These are phyloP conservation scores for Chrysina gloriosa DNA, from an alignment of 2,888 invertebrate species.

Conservation along the genomic window DNA sequence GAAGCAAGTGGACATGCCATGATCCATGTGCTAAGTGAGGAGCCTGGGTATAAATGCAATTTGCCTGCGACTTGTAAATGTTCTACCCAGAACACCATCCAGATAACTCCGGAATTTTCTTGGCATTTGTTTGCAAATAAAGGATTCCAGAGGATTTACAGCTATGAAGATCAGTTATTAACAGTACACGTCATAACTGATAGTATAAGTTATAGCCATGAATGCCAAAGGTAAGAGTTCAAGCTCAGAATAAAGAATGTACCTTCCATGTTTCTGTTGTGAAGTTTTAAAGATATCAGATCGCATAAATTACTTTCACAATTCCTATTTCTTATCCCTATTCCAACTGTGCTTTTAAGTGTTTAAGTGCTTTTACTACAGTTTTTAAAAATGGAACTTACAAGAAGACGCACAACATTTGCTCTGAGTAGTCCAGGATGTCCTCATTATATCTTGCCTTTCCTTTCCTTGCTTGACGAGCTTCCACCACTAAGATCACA, in stretches of 20 bases:
- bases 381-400: too few relatives aligned
- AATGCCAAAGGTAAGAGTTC: constrained; percentile 52
- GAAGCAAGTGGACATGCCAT: constrained; percentile 53
- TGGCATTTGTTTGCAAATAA: constrained; percentile 54
- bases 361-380: too few relatives aligned
- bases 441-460: too few relatives aligned
- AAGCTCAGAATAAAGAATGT: neutral
- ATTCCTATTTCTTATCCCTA: too few relatives aligned
- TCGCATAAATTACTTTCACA: too few relatives aligned
- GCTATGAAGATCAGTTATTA: constrained; percentile 55
- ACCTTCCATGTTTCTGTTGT: too few relatives aligned
- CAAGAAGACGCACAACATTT: too few relatives aligned
- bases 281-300: too few relatives aligned
- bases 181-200: constrained; percentile 58
- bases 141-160: constrained; percentile 57
- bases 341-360: too few relatives aligned
- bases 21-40: constrained; percentile 55
- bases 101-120: constrained; percentile 57
- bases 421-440: too few relatives aligned
- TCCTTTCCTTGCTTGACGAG: too few relatives aligned
- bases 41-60: constrained; percentile 55
- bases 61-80: constrained; percentile 57
- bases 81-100: constrained; percentile 56
- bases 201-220: constrained; percentile 55
- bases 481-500: too few relatives aligned